Base-by-base conservation (phyloP, 2,888 invertebrate species). In the Pachydiplax longipennis region DNA sequence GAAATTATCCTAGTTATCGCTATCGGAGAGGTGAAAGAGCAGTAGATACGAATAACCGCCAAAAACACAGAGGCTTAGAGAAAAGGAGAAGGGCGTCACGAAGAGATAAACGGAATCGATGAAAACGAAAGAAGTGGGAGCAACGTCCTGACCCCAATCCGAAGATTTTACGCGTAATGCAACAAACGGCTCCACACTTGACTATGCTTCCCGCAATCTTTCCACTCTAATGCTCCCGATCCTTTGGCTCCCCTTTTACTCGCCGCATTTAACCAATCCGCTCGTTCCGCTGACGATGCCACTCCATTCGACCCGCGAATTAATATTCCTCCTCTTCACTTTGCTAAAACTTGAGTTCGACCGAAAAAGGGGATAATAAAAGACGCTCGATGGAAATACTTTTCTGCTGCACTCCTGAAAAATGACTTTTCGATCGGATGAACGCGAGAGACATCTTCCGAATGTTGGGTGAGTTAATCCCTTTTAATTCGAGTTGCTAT, bases 81-180 rank as follows among this genome's bases (percentile, higher is more conserved):
- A 8, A 73, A 15, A 3, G n/a, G 65, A 65, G n/a, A 65, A 2
- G 22, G 13, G 65, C 2, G 22, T 10, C 0, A 25, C 18, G 65
- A 8, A 2, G 73, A 13, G 73, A 31, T 31, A 73, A 73, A 73
- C 25, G 73, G 73, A 31, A 73, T 73, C 73, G 73, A 73, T 73
- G 31, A 31, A 73, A 73, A 73, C 15, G 61, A 61, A 31, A 73
- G 73, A 73, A 12, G 73, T 2, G 73, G 73, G 25, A 31, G 73
- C 73, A 73, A 73, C 31, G 73, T 73, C 73, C 73, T 73, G 73
- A 73, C 73, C 73, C 73, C 73, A 73, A 73, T 73, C 73, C 73
- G 73, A 73, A 73, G n/a, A 73, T 73, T 73, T 73, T 73, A 73
- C 73, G 73, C 73, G 73, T 73, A 73, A 73, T 73, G 73, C 73